Base-by-base conservation (phyloP, 2,888 invertebrate species). In the Arrhopalites spinosus region DNA sequence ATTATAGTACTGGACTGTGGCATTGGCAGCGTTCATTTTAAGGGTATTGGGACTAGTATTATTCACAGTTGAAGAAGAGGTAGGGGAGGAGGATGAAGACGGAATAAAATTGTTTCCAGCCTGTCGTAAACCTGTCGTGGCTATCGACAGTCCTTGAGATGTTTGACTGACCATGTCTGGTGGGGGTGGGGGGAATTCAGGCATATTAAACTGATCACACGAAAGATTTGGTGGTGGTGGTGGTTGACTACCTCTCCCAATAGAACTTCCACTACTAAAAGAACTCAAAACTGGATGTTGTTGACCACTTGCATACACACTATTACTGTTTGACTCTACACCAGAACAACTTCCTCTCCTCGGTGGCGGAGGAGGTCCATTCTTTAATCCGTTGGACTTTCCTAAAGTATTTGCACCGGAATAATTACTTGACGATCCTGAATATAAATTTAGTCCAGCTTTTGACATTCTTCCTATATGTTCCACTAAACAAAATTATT, bases 151-250 rank as follows among this genome's bases (percentile, higher is more conserved):
- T 45, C 43, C n/a, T 5, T 25, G 20, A 59, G 8, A 5, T 17
- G 17, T 20, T 23, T 20, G 59, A 20, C 23, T 11, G 20, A 59
- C 59, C 11, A 78, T 53, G 68, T 78, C 79, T 3, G 85, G 84
- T 27, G 85, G 85, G 17, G 84, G 85, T 20, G 85, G 84, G n/a
- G 84, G 85, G 75, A 84, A 84, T 67, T 84, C 84, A 67, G 84
- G 84, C 7, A 63, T 47, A 73, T 67, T 73, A 67, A 63, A 74
- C 29, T 74, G 74, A 73, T 79, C 78, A 77, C 77, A 79, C 23
- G 74, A 75, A 17, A 78, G 73, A 30, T 79, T 73, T 72, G 82
- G 82, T 43, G 82, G 81, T 29, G 82, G 82, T 29, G 78, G 79
- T 43, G 80, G 80, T 73, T 59, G 78, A 78, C 73, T 59, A 20